Evolutionary conservation across 2,113 vertebrate species (phyloP), one percentile per base, ranked within the genome.

Genomic region (Neomonachus schauinslandi): DNA sequence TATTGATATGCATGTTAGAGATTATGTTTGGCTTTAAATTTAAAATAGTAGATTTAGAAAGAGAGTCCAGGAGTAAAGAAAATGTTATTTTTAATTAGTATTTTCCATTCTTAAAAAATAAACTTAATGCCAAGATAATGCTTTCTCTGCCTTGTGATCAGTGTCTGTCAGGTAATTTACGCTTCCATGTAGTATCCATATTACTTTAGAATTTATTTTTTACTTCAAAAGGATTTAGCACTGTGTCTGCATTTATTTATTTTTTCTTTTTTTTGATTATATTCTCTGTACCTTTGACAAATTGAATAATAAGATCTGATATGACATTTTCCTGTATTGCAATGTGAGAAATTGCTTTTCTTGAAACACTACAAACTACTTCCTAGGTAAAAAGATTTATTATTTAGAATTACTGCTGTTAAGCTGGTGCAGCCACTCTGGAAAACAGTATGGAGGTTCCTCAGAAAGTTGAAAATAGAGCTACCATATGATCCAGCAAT

Each of bases 81-180:
- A 90, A 67, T 80, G 79, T 51, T 82, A 51, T 67, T 76, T 76
- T 57, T n/a, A 65, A 42, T 90, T 46, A 46, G 5, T 80, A 16
- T 85, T 97, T 95, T 95, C 63, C 80, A 14, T 74, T 89, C 18
- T 74, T 87, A 86, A 89, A 90, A 83, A 89, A 46, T 7, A 59
- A 80, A 53, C 22, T 61, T 76, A 61, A 77, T 69, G 51, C 26
- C 39, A 15, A 24, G 46, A 3, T 65, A 46, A 51, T 57, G 1
- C 28, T 89, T 61, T 92, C 39, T 86, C 15, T 83, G 51, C 36
- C 31, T 82, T 94, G 28, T 91, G 12, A 74, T 85, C 15, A 85
- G 57, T 88, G 14, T 63, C 19, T 97, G 22, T 65, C 12, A 91
- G 13, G 57, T 83, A 42, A 46, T 36, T 88, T 94, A 53, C 24